phyloP scores from a whole-genome alignment of 2,113 vertebrate genomes.

The Eidolon helvum region DNA sequence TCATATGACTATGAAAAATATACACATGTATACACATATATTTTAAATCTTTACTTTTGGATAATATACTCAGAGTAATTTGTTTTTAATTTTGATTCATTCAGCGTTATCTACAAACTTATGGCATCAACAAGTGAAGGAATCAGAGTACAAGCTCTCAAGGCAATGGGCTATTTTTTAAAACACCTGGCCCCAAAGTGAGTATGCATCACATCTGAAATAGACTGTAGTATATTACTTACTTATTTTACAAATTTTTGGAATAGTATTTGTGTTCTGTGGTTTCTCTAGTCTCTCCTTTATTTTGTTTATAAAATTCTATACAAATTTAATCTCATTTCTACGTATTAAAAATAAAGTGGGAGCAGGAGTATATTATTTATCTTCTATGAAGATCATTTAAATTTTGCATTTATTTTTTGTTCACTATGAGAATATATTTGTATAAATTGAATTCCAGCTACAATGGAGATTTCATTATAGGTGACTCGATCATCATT shows the following conservation, averaged over 20 bases:
- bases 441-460: neutral
- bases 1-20: neutral
- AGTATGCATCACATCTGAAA: slow-evolving; percentile 77
- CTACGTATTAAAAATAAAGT: neutral
- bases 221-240: neutral
- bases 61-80: slow-evolving; percentile 31
- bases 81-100: slow-evolving; percentile 62
- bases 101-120: slow-evolving; percentile 96
- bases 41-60: neutral
- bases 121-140: slow-evolving; percentile 96
- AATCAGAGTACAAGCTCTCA: slow-evolving; percentile 96
- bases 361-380: neutral
- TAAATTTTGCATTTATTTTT: neutral
- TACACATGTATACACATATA: neutral
- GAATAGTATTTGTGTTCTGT: neutral
- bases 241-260: neutral
- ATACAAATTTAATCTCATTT: neutral
- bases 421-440: neutral
- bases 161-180: slow-evolving; percentile 98
- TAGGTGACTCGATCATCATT: neutral
- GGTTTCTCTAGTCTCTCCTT: neutral
- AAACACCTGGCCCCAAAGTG: slow-evolving; percentile 95
- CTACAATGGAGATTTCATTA: neutral
- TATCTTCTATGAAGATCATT: slow-evolving; percentile 14
- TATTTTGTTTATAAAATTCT: slow-evolving; percentile 2